A percentile compares a stretch with the other conserved stretches of the same genome.
phyloP scores from a whole-genome alignment of 2,113 vertebrate genomes.

The Heterotilapia buettikoferi region DNA sequence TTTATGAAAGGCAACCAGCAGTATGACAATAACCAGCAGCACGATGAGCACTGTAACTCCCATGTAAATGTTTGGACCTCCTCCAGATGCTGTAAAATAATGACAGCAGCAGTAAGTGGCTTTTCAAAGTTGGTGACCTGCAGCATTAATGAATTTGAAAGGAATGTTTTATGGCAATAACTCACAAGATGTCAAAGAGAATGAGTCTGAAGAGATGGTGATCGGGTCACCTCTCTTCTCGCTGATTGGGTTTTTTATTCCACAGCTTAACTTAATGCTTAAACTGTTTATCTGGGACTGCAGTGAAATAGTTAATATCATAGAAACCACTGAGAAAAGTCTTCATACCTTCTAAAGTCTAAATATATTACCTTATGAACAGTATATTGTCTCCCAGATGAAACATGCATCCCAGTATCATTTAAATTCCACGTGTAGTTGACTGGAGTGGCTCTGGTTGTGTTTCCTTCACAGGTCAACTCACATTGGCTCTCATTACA shows the following conservation, averaged over 20 bases:
- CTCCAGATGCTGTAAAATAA: neutral
- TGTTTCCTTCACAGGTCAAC: conserved; percentile 20
- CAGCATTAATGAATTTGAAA: neutral
- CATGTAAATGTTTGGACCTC: neutral
- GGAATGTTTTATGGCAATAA: neutral
- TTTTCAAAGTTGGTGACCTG: neutral
- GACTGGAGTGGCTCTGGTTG: neutral
- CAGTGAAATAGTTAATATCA: neutral
- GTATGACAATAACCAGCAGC: neutral
- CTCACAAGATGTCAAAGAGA: neutral
- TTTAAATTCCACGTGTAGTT: neutral
- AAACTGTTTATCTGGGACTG: neutral
- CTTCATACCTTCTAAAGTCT: neutral
- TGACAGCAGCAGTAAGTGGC: neutral
- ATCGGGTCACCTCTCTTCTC: neutral
- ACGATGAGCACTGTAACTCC: neutral
- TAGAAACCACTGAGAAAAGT: neutral
- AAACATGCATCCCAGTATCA: rapidly evolving
- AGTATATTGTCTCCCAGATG: rapidly evolving
- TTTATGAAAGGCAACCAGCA: neutral
- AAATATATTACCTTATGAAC: neutral
- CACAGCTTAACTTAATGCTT: neutral
- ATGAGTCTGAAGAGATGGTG: neutral
- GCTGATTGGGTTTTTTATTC: conserved; percentile 28
- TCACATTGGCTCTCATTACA: neutral